phyloP scores from a whole-genome alignment of 2,888 invertebrate species.

The Parascotia fuliginaria region DNA sequence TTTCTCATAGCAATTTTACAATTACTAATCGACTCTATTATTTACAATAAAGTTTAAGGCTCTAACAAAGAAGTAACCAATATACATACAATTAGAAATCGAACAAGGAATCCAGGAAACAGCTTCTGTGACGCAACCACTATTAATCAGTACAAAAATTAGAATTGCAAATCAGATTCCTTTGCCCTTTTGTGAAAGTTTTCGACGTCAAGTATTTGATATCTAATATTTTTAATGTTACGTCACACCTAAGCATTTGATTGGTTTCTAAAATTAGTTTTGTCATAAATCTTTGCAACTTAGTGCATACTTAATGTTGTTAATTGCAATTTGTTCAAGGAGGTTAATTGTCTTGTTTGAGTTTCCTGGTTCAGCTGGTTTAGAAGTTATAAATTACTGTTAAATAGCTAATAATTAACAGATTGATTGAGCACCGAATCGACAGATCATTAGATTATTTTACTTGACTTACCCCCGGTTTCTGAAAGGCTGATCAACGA shows the following conservation, averaged over 20 bases:
- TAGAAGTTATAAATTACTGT: not conserved
- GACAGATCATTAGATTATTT: no score
- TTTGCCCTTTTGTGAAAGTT: slow-evolving; percentile 41
- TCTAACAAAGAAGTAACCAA: no score
- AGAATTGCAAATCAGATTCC: slow-evolving; percentile 42
- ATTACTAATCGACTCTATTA: no score
- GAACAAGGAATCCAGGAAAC: slow-evolving; percentile 21
- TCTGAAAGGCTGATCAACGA: no score
- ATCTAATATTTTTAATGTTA: slow-evolving; percentile 26
- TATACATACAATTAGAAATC: slow-evolving; percentile 5
- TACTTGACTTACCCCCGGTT: no score
- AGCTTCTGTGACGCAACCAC: slow-evolving; percentile 24
- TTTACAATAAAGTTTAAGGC: no score
- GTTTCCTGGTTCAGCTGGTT: not conserved
- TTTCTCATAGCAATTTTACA: no score
- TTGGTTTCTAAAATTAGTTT: slow-evolving; percentile 24
- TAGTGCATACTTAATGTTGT: slow-evolving; percentile 13
- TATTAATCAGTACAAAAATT: slow-evolving; percentile 35
- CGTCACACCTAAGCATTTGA: slow-evolving; percentile 18
- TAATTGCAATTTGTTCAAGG: slow-evolving; percentile 14
- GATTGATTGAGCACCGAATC: no score
- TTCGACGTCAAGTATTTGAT: slow-evolving; percentile 16
- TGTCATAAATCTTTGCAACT: slow-evolving; percentile 23
- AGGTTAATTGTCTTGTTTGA: not conserved
- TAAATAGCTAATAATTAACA: no score